A percentile compares a stretch with the other conserved stretches of the same genome.
Conservation (phyloP, 1,140 invertebrate species). For the Ectropis grisescens region DNA sequence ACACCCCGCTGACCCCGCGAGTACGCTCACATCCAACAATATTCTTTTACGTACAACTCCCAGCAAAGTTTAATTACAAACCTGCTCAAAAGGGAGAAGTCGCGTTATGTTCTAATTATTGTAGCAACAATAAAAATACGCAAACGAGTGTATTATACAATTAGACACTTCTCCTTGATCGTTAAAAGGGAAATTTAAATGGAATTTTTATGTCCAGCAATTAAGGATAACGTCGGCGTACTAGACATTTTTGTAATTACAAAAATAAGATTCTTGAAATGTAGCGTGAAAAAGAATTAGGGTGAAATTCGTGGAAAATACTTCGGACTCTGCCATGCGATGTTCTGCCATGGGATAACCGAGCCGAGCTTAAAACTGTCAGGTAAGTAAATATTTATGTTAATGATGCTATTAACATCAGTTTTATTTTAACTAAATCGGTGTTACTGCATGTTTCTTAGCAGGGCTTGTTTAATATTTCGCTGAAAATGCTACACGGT, state of each 20-base stretch:
- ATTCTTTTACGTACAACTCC: constrained; percentile 46
- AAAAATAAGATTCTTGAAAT: constrained; percentile 70
- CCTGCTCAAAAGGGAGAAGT: constrained; percentile 47
- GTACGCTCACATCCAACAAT: constrained; percentile 28
- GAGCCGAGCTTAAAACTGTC: constrained; percentile 13
- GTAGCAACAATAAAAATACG: constrained; percentile 68
- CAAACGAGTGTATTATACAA: constrained; percentile 70
- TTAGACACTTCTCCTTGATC: constrained; percentile 65
- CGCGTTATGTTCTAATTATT: constrained; percentile 67
- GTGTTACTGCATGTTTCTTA: too few relatives aligned
- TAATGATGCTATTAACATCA: too few relatives aligned
- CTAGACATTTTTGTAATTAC: constrained; percentile 70
- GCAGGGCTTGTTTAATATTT: too few relatives aligned
- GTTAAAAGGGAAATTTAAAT: constrained; percentile 70
- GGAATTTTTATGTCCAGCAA: constrained; percentile 70
- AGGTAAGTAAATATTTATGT: not conserved
- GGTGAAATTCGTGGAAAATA: constrained; percentile 52
- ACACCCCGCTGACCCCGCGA: constrained; percentile 15
- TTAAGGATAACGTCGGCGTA: constrained; percentile 68
- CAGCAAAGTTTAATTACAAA: constrained; percentile 57
- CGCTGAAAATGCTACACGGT: too few relatives aligned
- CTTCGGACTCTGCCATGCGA: constrained; percentile 34
- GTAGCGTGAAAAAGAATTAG: constrained; percentile 70
- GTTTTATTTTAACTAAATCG: too few relatives aligned
- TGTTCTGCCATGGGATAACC: constrained; percentile 38